Conservation (phyloP, 1,140 invertebrate species). For the Lepidostoma basale region DNA sequence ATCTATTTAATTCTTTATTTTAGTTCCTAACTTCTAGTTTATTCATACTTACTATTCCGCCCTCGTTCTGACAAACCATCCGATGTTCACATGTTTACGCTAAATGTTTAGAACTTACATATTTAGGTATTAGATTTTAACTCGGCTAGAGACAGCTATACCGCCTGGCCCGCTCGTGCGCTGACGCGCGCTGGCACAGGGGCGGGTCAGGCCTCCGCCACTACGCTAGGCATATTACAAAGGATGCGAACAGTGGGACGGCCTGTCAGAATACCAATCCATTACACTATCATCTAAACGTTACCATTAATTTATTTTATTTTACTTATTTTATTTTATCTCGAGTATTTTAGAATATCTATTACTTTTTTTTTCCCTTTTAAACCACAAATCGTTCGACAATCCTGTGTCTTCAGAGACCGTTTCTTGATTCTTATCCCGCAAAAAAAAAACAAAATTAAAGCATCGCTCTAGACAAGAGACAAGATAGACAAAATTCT, state of each 20-base stretch:
- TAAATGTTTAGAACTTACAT: slow-evolving; percentile 7
- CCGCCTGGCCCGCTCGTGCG: slow-evolving; percentile 16
- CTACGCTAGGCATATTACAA: neutral
- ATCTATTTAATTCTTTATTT: slow-evolving; percentile 42
- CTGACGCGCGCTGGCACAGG: slow-evolving; percentile 27
- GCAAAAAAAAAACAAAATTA: neutral
- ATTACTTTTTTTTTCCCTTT: slow-evolving; percentile 30
- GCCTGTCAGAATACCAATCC: slow-evolving; percentile 20
- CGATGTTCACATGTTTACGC: slow-evolving; percentile 8
- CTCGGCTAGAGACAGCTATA: neutral
- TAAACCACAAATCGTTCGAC: neutral
- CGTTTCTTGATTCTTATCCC: neutral
- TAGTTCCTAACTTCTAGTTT: slow-evolving; percentile 33
- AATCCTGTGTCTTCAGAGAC: neutral
- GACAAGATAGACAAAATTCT: slow-evolving; percentile 11
- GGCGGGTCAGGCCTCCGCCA: neutral
- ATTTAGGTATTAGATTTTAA: slow-evolving; percentile 5
- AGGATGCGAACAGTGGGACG: neutral
- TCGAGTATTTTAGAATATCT: slow-evolving; percentile 38
- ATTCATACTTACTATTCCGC: slow-evolving; percentile 23
- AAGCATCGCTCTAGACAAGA: neutral
- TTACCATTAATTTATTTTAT: slow-evolving; percentile 26
- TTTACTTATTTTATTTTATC: slow-evolving; percentile 37
- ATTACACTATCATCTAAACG: slow-evolving; percentile 13
- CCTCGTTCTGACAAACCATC: slow-evolving; percentile 18